phyloP scores from a whole-genome alignment of 2,113 vertebrate species.

The Aplodontia rufa region DNA sequence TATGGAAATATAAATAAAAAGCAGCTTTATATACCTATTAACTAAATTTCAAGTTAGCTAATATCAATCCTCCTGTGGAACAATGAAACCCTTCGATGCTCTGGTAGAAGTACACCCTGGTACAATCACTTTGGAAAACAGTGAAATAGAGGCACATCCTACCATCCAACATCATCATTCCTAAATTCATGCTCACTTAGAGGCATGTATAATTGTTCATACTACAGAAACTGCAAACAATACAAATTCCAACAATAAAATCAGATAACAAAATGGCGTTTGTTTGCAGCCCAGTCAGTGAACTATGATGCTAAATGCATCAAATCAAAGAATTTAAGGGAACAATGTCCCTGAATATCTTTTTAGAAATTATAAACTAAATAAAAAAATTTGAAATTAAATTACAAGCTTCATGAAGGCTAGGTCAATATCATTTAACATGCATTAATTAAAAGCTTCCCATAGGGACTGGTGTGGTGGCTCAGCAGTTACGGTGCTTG shows the following conservation, averaged over 20 bases:
- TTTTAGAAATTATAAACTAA: neutral
- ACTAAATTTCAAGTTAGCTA: neutral
- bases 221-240: neutral
- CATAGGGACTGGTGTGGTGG: too few relatives aligned
- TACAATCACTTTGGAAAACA: neutral
- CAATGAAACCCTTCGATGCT: neutral
- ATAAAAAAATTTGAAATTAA: neutral
- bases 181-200: neutral
- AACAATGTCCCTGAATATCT: neutral
- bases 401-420: neutral
- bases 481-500: too few relatives aligned
- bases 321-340: neutral
- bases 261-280: neutral
- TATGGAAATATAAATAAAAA: neutral
- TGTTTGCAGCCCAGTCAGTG: neutral
- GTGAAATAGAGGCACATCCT: neutral
- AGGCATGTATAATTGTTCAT: neutral
- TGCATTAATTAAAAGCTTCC: neutral
- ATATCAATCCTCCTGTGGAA: neutral
- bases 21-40: neutral
- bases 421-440: neutral
- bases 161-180: neutral
- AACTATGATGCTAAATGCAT: neutral
- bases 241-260: neutral
- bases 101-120: neutral